These are phyloP conservation scores for Sthenelais limicola DNA, from an alignment of 2,888 invertebrate genomes.

Conservation along the genomic window DNA sequence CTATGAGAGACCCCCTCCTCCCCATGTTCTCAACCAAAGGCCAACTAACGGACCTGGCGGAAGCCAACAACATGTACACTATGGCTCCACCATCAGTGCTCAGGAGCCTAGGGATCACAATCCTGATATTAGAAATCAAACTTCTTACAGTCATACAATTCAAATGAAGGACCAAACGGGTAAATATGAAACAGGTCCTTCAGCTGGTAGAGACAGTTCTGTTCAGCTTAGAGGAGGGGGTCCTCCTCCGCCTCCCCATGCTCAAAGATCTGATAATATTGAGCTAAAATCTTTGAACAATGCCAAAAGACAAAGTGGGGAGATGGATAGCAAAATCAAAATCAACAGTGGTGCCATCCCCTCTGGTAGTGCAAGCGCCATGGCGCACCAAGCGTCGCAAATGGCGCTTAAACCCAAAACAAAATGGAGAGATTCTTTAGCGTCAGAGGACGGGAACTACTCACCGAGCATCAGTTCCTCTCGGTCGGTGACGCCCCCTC, in stretches of 20 bases:
- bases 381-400: conserved; percentile 15
- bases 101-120: no score
- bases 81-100: no score
- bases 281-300: conserved; percentile 8
- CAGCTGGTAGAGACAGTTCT: neutral
- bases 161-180: no score
- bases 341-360: neutral
- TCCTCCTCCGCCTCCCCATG: neutral
- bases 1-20: no score
- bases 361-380: neutral
- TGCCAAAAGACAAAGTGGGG: no score
- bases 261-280: neutral
- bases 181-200: no score
- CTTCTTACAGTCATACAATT: no score
- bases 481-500: conserved; percentile 59
- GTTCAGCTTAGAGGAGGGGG: neutral
- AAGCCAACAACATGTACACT: no score
- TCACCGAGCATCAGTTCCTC: conserved; percentile 31
- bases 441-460: conserved; percentile 37
- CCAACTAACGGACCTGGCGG: no score
- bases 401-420: conserved; percentile 12
- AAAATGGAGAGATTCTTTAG: conserved; percentile 37
- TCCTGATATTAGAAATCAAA: no score
- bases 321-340: neutral
- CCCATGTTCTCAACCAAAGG: no score